Evolutionary conservation across 2,888 invertebrate species (phyloP).

Genomic region (Idaea straminata): DNA sequence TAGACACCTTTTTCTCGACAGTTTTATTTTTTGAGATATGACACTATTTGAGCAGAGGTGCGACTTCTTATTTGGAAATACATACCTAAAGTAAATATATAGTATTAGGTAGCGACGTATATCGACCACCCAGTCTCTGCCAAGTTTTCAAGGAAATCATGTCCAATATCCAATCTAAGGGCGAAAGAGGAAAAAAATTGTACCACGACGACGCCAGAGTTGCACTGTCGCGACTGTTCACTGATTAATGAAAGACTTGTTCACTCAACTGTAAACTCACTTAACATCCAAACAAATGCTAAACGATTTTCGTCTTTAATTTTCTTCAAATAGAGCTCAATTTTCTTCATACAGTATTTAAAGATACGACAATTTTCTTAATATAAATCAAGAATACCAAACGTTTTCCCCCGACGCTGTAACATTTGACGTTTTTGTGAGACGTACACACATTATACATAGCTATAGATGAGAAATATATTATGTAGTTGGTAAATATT

Average conservation of each 20-base stretch:
- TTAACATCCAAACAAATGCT: slow-evolving; percentile 26
- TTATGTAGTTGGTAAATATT: slow-evolving; percentile 47
- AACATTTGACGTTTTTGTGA: slow-evolving; percentile 79
- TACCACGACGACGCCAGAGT: slow-evolving; percentile 71
- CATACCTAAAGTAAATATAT: slow-evolving; percentile 3
- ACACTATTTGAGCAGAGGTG: too few relatives aligned
- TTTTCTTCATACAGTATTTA: slow-evolving; percentile 12
- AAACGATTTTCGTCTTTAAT: slow-evolving; percentile 26
- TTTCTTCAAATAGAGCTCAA: neutral
- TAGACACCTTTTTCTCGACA: too few relatives aligned
- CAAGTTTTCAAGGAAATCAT: slow-evolving; percentile 74
- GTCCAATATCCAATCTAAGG: slow-evolving; percentile 78
- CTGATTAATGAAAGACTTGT: slow-evolving; percentile 77
- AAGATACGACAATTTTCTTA: slow-evolving; percentile 28
- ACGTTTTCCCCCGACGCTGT: slow-evolving; percentile 76
- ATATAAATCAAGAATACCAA: slow-evolving; percentile 66
- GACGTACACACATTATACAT: slow-evolving; percentile 66
- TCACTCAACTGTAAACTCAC: slow-evolving; percentile 62
- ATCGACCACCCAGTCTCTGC: slow-evolving; percentile 69
- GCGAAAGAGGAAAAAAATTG: slow-evolving; percentile 75
- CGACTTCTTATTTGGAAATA: neutral
- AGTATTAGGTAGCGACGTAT: neutral
- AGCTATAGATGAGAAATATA: slow-evolving; percentile 70
- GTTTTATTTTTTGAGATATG: too few relatives aligned
- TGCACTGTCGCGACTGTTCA: slow-evolving; percentile 77